Base-by-base conservation (phyloP, 1,140 invertebrate genomes). In the Danaus plexippus region DNA sequence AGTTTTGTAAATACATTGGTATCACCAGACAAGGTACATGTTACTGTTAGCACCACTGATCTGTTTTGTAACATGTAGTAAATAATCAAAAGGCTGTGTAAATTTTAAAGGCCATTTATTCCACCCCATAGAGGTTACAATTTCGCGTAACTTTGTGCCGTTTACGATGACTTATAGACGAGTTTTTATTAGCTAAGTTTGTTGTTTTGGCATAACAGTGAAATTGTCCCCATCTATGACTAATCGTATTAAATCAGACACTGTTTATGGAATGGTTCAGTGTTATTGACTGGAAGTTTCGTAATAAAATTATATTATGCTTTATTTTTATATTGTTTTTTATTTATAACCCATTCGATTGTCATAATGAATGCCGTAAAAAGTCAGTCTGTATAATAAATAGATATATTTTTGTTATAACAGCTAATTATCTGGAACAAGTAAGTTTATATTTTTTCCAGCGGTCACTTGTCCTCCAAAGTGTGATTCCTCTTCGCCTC, bases 401-500 rank as follows among this genome's bases (percentile, higher is more conserved):
- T 54, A 52, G 46, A 62, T 47, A 50, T 15, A 47, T 22, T 43
- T 41, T 47, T 47, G 15, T 55, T 47, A 55, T 57, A 53, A 48
- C 46, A 54, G n/a, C 44, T 9, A 45, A 53, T 42, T 53, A 22
- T 91, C 87, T 56, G 92, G 88, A 12, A 94, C 90, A 18, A 93
- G 77, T 44, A 94, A 88, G 86, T 94, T 91, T 11, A 94, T 86
- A 88, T 90, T 93, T n/a, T 88, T 88, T 63, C 89, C 88, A 11
- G 75, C 71, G 51, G 82, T 79, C 10, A 89, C 71, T 42, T 63
- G 54, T 11, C 90, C 90, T 61, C 92, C 92, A 58, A 92, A 77
- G 75, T 89, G 92, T 48, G 87, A 90, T 69, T 94, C 92, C 75
- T 94, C 93, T 48, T 91, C 92, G 9, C 93, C 93, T 57, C 92